Conservation (phyloP, 2,888 invertebrate genomes). For the Agonopterix subpropinquella region DNA sequence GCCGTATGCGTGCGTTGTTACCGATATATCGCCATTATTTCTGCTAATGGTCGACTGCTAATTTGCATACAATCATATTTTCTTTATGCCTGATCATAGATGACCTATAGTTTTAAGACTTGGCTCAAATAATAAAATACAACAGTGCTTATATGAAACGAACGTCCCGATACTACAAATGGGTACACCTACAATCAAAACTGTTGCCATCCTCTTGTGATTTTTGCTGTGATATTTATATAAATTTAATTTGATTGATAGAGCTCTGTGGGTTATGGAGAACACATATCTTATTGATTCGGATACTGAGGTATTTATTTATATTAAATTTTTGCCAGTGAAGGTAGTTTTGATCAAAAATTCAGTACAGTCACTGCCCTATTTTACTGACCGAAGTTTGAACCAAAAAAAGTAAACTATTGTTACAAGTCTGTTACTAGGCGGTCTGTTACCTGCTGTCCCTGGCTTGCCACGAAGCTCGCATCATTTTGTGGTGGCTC, state of each 20-base stretch:
- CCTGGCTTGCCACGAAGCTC: no score
- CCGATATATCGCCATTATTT: slow-evolving; percentile 42
- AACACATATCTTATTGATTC: slow-evolving; percentile 43
- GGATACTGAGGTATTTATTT: slow-evolving; percentile 47
- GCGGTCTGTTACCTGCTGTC: no score
- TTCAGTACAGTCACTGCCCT: not conserved
- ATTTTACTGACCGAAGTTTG: not conserved
- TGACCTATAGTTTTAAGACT: not conserved
- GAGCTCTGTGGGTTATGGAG: slow-evolving; percentile 36
- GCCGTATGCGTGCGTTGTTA: slow-evolving; percentile 36
- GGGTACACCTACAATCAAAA: slow-evolving; percentile 7
- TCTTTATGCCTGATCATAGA: slow-evolving; percentile 35
- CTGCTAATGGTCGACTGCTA: slow-evolving; percentile 48
- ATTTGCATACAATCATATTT: slow-evolving; percentile 67
- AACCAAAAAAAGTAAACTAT: not conserved
- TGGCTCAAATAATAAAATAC: not conserved
- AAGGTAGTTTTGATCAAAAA: no score
- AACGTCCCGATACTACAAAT: slow-evolving; percentile 21
- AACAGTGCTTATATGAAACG: slow-evolving; percentile 11
- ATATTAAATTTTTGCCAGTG: no score
- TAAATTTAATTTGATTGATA: not conserved
- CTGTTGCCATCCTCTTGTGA: no score
- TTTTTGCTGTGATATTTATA: not conserved
- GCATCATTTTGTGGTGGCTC: no score
- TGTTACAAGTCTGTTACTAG: no score